Base-by-base conservation (phyloP, 2,113 vertebrate genomes). In the Lipophrys pholis region DNA sequence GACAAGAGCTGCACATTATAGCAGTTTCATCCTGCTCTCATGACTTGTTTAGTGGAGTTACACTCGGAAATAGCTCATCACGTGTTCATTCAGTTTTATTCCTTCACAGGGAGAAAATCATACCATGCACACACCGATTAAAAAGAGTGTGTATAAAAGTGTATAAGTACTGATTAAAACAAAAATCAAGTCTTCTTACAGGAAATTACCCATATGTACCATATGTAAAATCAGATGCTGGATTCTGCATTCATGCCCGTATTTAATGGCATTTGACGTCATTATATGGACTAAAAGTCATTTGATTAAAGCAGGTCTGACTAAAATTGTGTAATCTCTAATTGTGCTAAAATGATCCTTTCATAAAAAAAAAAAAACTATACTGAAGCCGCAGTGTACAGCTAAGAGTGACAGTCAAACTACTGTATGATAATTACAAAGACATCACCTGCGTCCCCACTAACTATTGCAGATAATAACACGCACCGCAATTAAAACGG, bases 391-490 rank as follows among this genome's bases (percentile, higher is more conserved):
- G 49, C 54, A 11, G 57, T 66, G 6, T 36, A 12, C 64, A 49
- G 45, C 54, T 36, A 12, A 51, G 35, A 55, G 21, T 73, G 78
- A 64, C 58, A 66, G 39, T 60, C 55, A 65, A 78, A 56, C 36
- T 14, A 54, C 30, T 51, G 35, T 54, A 30, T 43, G 17, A 46
- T 80, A 69, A 85, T 84, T 70, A 73, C 45, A 68, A 87, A 82
- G 56, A 54, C 67, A 38, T 71, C 68, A 60, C 39, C 53, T 38
- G 62, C 0, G 39, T 71, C 57, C 46, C 17, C 2, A 46, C 42
- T 72, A 69, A 56, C 64, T 80, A 17, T 50, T 51, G 50, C 17
- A 64, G 56, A 81, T 78, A 73, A 82, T 68, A 61, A 70, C 14
- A 63, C 16, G 56, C 11, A 48, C 52, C 7, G 45, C 72, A 85